phyloP scores from a whole-genome alignment of 2,888 invertebrate genomes.

The Alitta virens region DNA sequence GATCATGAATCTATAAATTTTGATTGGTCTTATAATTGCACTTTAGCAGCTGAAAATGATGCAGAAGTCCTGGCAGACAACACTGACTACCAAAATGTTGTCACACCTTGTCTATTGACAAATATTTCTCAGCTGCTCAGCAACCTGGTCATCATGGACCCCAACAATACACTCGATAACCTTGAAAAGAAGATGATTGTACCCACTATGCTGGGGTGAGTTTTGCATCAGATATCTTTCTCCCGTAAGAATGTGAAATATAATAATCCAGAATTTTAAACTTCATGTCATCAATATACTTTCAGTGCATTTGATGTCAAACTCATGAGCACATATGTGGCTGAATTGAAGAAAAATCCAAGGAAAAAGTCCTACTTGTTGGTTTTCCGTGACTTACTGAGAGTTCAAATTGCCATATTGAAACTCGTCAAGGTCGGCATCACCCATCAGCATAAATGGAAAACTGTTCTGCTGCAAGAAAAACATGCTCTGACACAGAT shows the following conservation, averaged over 20 bases:
- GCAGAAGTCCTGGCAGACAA: too few relatives aligned
- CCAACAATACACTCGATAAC: conserved; percentile 42
- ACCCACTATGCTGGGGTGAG: conserved; percentile 41
- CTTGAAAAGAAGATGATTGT: conserved; percentile 41
- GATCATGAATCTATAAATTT: too few relatives aligned
- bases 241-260: too few relatives aligned
- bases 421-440: conserved; percentile 37
- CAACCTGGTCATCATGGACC: conserved; percentile 45
- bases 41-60: too few relatives aligned
- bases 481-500: conserved; percentile 37
- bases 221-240: too few relatives aligned
- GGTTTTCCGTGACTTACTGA: conserved; percentile 43
- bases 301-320: conserved; percentile 28
- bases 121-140: conserved; percentile 41
- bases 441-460: conserved; percentile 35
- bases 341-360: conserved; percentile 32
- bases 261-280: too few relatives aligned
- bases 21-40: too few relatives aligned
- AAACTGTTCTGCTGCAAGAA: conserved; percentile 39
- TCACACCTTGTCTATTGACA: conserved; percentile 48
- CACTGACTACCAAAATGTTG: conserved; percentile 37
- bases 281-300: too few relatives aligned
- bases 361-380: conserved; percentile 35
- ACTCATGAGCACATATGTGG: conserved; percentile 38
- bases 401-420: conserved; percentile 40